Conservation (phyloP, 1,140 invertebrate genomes). For the Drosophila lacteicornis region DNA sequence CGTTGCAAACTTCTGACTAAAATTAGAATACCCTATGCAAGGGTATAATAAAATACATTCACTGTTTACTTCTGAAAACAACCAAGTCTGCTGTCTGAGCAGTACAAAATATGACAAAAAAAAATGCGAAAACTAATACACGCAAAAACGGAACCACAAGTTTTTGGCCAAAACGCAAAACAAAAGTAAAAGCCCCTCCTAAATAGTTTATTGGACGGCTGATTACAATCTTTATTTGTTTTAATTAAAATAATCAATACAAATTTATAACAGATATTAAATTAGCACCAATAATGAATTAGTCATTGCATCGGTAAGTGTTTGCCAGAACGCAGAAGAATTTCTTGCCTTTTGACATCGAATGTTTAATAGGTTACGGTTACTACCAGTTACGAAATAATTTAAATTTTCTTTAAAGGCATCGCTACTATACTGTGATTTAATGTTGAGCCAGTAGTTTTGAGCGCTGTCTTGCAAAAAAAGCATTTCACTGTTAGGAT, state of each 20-base stretch:
- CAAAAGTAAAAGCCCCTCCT: no score
- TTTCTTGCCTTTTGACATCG: conserved; percentile 44
- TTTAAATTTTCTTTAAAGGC: conserved; percentile 3
- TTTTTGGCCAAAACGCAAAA: no score
- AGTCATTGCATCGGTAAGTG: conserved; percentile 50
- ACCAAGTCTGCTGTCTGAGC: no score
- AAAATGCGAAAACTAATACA: no score
- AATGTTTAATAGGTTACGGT: conserved; percentile 9
- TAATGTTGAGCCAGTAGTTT: conserved; percentile 71
- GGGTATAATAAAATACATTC: no score
- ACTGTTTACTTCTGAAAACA: no score
- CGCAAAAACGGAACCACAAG: no score
- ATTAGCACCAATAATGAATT: conserved; percentile 42
- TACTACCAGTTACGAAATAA: conserved; percentile 8
- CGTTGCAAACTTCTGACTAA: no score
- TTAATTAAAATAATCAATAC: background rate
- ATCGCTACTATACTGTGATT: conserved; percentile 57
- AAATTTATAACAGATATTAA: conserved; percentile 29
- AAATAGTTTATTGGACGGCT: no score
- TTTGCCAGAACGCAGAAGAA: conserved; percentile 61
- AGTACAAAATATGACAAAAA: no score
- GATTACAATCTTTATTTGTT: conserved; percentile 1
- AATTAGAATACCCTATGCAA: no score
- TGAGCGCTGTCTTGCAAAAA: conserved; percentile 30
- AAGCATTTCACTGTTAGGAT: conserved; percentile 15